Evolutionary conservation across 2,113 vertebrate genomes (phyloP).

Genomic region (Epinephelus lanceolatus): DNA sequence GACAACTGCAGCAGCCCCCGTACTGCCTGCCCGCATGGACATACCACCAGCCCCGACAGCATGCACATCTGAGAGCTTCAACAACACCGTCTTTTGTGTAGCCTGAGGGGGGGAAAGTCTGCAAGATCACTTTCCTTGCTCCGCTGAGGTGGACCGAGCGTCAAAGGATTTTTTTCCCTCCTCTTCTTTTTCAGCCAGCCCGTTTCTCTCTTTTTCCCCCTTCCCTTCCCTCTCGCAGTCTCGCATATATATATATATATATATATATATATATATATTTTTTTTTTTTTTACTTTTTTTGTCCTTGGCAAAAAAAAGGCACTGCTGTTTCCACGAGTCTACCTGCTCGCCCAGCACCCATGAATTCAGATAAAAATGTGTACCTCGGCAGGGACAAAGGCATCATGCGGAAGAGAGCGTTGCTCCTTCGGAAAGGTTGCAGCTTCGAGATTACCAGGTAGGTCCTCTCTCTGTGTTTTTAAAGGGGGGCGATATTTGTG

Average conservation of each 20-base stretch:
- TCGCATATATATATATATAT: not conserved
- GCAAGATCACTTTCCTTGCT: constrained; percentile 74
- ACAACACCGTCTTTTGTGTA: constrained; percentile 29
- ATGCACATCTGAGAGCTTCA: constrained; percentile 61
- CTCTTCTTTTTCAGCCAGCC: constrained; percentile 11
- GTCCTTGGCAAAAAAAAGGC: constrained; percentile 25
- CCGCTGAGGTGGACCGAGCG: constrained; percentile 50
- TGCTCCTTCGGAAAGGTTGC: constrained; percentile 88
- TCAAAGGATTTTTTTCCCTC: constrained; percentile 21
- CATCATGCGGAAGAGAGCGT: constrained; percentile 88
- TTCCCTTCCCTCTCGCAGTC: constrained; percentile 38
- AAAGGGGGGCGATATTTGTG: not conserved
- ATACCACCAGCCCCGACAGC: constrained; percentile 35
- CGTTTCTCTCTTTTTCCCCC: constrained; percentile 7
- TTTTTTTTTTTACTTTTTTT: constrained; percentile 1
- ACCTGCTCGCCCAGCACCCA: constrained; percentile 73
- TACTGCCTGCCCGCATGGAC: constrained; percentile 61
- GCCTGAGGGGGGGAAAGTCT: constrained; percentile 61
- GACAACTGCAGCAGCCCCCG: constrained; percentile 42
- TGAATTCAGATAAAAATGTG: constrained; percentile 88
- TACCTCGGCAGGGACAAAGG: constrained; percentile 87
- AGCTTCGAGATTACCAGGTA: constrained; percentile 91
- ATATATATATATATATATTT: not conserved
- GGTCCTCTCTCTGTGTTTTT: constrained; percentile 16
- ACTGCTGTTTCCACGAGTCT: constrained; percentile 37